These are phyloP conservation scores for Sebastes glaucus DNA, from an alignment of 2,797 vertebrate species.

Conservation along the genomic window DNA sequence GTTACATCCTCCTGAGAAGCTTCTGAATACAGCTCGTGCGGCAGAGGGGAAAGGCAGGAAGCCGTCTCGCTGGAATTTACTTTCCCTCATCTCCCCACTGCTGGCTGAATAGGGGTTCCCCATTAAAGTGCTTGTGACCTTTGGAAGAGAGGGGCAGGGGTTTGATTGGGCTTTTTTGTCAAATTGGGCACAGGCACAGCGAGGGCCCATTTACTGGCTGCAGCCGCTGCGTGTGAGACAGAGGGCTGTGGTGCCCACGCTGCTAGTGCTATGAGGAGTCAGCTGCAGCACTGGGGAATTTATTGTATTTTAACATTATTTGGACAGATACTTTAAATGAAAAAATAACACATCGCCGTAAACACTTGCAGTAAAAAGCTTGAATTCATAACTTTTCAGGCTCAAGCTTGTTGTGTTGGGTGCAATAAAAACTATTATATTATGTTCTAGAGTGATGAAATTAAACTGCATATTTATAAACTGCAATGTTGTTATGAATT, in stretches of 20 bases:
- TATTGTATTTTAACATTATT: background rate
- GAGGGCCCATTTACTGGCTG: constrained; percentile 49
- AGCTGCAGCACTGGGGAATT: constrained; percentile 12
- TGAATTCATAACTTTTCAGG: background rate
- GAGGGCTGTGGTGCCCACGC: constrained; percentile 27
- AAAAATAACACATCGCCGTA: background rate
- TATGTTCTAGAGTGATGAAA: background rate
- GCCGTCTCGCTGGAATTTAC: constrained; percentile 32
- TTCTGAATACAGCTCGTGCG: constrained; percentile 19
- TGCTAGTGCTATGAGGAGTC: constrained; percentile 13
- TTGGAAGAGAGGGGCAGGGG: constrained; percentile 58
- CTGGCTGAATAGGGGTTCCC: constrained; percentile 31
- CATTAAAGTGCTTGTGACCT: constrained; percentile 66
- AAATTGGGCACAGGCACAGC: constrained; percentile 54
- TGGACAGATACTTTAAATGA: background rate
- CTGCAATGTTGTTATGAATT: background rate
- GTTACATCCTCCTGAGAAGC: constrained; percentile 56
- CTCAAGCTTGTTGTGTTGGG: background rate
- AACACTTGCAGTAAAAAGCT: background rate
- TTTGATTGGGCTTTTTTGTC: constrained; percentile 47
- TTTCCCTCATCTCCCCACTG: constrained; percentile 35
- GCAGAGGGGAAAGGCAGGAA: constrained; percentile 36
- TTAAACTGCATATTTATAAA: background rate
- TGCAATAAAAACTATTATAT: background rate
- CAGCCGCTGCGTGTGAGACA: constrained; percentile 34